These are phyloP conservation scores for Anas capensis DNA, from an alignment of 2,797 vertebrate species.

Conservation along the genomic window DNA sequence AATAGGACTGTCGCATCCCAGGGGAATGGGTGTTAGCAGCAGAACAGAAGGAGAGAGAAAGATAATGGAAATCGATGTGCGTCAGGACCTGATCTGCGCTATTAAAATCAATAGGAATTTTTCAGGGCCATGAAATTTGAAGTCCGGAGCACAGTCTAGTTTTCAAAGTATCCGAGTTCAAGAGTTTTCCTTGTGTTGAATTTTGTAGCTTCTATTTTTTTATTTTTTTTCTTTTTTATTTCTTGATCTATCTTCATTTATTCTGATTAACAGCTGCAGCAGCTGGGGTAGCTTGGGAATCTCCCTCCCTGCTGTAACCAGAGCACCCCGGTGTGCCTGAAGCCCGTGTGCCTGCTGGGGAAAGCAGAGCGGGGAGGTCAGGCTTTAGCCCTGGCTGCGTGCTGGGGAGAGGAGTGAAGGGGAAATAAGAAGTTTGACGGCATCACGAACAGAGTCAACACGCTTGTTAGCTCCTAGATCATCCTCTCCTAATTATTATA, in stretches of 20 bases:
- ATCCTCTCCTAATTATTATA: conserved; percentile 15
- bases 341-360: background rate
- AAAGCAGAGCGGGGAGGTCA: background rate
- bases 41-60: background rate
- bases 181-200: rapidly evolving
- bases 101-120: background rate
- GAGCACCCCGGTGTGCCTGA: background rate
- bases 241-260: background rate
- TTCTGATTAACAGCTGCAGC: background rate
- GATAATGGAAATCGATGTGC: background rate
- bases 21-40: background rate
- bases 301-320: background rate
- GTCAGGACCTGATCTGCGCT: background rate
- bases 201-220: background rate
- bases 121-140: background rate
- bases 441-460: background rate
- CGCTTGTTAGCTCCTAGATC: background rate
- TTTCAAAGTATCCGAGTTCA: background rate
- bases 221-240: background rate
- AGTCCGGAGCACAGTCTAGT: background rate
- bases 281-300: background rate
- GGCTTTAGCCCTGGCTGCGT: background rate
- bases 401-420: background rate
- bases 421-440: background rate
- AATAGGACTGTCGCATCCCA: background rate